phyloP scores from a whole-genome alignment of 2,888 invertebrate genomes.

The Epinotia nisella region DNA sequence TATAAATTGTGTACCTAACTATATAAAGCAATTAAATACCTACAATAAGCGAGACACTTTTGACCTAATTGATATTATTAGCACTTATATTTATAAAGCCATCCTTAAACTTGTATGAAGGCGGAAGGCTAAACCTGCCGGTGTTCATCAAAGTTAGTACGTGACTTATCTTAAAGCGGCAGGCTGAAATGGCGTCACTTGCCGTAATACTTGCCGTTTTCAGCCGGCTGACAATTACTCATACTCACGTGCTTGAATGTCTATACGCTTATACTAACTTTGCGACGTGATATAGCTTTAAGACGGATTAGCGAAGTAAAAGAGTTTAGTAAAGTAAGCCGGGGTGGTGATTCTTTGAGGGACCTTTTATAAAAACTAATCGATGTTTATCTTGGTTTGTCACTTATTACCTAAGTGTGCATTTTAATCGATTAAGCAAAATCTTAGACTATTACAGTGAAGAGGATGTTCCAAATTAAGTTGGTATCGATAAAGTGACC shows the following conservation, averaged over 20 bases:
- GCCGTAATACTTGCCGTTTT: slow-evolving; percentile 35
- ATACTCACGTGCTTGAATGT: slow-evolving; percentile 36
- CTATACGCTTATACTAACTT: slow-evolving; percentile 15
- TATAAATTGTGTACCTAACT: no score
- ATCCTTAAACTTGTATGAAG: slow-evolving; percentile 27
- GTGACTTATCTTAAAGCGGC: slow-evolving; percentile 71
- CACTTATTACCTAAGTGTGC: background rate
- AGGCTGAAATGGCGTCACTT: slow-evolving; percentile 55
- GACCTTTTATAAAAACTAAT: background rate
- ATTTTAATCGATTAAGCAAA: no score
- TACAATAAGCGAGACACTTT: background rate
- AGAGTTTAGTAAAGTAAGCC: background rate
- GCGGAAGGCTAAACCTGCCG: slow-evolving; percentile 35
- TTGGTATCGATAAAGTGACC: no score
- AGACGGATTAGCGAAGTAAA: background rate
- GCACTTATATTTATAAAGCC: slow-evolving; percentile 25
- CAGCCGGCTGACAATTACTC: slow-evolving; percentile 37
- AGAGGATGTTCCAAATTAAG: no score
- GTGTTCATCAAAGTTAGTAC: slow-evolving; percentile 69
- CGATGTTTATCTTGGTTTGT: background rate
- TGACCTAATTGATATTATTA: background rate
- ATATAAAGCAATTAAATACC: no score
- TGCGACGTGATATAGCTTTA: background rate
- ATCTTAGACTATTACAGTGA: no score
- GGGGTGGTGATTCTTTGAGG: background rate